Evolutionary conservation across 2,113 vertebrate species (phyloP), one percentile per base, ranked within the genome.

Genomic region (Syrmaticus mikado): DNA sequence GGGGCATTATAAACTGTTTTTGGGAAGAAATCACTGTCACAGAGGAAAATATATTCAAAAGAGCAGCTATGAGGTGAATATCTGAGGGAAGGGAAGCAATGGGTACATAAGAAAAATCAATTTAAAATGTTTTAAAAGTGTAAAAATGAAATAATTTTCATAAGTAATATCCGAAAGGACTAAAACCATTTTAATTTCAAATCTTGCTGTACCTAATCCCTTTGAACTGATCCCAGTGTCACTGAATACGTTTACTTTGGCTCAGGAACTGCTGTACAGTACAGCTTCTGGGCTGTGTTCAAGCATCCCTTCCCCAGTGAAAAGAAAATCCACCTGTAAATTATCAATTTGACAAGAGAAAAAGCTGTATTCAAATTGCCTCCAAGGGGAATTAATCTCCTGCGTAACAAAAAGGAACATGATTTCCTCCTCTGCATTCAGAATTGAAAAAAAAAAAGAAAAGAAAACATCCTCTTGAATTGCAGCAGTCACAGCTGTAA

Each of bases 391-490:
- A 84, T 2, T 84, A 38, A 50, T 45, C 50, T 86, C 60, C 46
- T 28, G 8, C 45, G 60, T 48, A 88, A 83, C 52, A 77, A 89
- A 93, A 87, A 72, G 40, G 53, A 83, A 72, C n/a, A 72, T 27
- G 48, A 78, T 92, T 95, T 72, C 90, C 52, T 90, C 45, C 53
- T 89, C 71, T 80, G 55, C 60, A 40, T 50, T 87, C 66, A 68
- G 48, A 89, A 87, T 52, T 89, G 17, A 30, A 89, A 95, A 83
- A 19, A 85, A 73, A 77, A 20, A 6, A 57, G 70, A 18, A 8
- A 15, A 55, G 91, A 87, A 87, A 81, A 36, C 16, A 18, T 58
- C 41, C 32, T 82, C 81, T 75, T 87, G 65, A 85, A 85, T 66
- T 81, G 90, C 74, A 94, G 36, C 65, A 87, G 53, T 50, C 48